A percentile compares a stretch with the other conserved stretches of the same genome.
These are phyloP conservation scores for Arbacia lixula DNA, from an alignment of 53 echinoderm and acorn worm species.

Conservation along the genomic window DNA sequence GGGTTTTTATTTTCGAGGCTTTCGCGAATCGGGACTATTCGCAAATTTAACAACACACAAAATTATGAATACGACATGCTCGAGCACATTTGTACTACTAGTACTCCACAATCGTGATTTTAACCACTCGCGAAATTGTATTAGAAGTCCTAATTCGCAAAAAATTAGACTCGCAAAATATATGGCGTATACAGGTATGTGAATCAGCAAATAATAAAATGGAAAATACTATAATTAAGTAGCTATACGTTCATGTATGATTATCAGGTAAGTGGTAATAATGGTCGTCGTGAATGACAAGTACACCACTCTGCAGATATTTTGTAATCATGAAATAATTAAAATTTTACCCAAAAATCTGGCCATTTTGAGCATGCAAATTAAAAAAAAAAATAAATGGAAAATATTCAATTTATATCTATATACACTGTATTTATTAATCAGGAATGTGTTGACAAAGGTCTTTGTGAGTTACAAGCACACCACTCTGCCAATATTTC, in stretches of 20 bases:
- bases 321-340: neutral
- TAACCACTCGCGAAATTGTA: too few species aligned
- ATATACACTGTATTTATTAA: neutral
- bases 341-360: neutral
- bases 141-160: too few species aligned
- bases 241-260: neutral
- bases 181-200: too few species aligned
- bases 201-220: neutral
- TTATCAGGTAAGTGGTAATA: neutral
- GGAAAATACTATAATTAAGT: neutral
- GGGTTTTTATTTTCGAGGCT: too few species aligned
- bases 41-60: too few species aligned
- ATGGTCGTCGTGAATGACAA: neutral
- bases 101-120: too few species aligned
- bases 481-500: neutral
- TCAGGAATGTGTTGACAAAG: neutral
- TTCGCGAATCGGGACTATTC: too few species aligned
- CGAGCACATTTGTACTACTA: too few species aligned
- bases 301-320: neutral
- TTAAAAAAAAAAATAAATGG: neutral
- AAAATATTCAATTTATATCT: neutral
- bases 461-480: neutral
- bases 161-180: too few species aligned
- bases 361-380: neutral
- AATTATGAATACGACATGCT: too few species aligned